Evolutionary conservation across 1,140 invertebrate species (phyloP), one percentile per base, ranked within the genome.

Genomic region (Eupeodes corollae): DNA sequence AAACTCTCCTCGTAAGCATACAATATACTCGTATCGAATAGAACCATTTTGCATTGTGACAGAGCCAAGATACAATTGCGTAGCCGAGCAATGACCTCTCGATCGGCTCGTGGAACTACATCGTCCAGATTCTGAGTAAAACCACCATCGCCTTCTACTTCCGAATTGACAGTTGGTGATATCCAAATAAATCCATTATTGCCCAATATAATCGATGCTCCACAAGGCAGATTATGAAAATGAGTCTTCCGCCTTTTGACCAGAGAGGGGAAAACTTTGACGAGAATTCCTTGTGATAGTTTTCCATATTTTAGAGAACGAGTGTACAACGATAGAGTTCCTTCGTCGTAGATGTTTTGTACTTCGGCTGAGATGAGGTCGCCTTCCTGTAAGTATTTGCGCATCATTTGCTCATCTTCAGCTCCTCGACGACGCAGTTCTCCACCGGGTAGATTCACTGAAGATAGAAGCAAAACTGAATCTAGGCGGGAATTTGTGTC

Each of bases 101-200:
- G 75, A 49, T 90, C 88, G 15, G 73, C 65, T 48, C 71, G 72
- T 8, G 77, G 71, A 39, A 96, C 75, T 3, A 78, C 74, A 55
- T 80, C 73, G 10, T 82, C 82, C n/a, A 91, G 68, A 71, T 88
- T 86, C 57, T 88, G 81, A 3, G 79, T 76, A 60, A 89, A 91
- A 13, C 88, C 87, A 44, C 86, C 87, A 35, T 80, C 79, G 31
- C 80, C 79, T 21, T 79, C 78, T 53, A 83, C 79, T 11, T 80
- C 76, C 8, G 77, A 71, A 14, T 69, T 70, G 34, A 70, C 61
- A 42, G 76, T 82, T 13, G 90, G 87, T 46, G 82, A 84, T 42
- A 99, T 87, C 91, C 92, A 99, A 44, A 99, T 84, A 55, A 85
- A 96, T 1, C 97, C 96, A 70, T 99, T 99, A 56, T 91, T 93